A percentile compares a stretch with the other conserved stretches of the same genome.
phyloP scores from a whole-genome alignment of 2,797 vertebrate species.

The Nasua narica region DNA sequence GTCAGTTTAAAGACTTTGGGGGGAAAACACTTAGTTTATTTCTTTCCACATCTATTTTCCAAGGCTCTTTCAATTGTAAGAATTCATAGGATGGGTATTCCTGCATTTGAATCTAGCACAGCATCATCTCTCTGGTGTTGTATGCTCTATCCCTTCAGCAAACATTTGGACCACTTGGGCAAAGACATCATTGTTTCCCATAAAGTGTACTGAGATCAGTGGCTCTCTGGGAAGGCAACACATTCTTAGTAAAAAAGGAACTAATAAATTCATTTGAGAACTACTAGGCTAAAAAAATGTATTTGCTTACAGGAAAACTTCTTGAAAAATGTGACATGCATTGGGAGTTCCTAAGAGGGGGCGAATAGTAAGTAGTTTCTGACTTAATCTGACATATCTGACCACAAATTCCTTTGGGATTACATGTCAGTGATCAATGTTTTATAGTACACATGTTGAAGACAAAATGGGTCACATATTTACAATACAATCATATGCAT shows the following conservation, averaged over 20 bases:
- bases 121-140: not conserved
- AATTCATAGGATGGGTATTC: not conserved
- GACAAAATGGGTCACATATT: not conserved
- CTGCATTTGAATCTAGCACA: not conserved
- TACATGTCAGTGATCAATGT: not conserved
- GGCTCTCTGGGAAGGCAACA: not conserved
- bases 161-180: not conserved
- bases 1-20: not conserved
- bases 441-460: not conserved
- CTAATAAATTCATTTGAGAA: not conserved
- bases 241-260: constrained; percentile 14
- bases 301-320: not conserved
- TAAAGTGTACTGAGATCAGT: not conserved
- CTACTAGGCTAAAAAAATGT: not conserved
- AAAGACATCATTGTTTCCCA: not conserved
- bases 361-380: not conserved
- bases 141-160: not conserved
- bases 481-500: not conserved
- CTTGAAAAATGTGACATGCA: not conserved
- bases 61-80: not conserved
- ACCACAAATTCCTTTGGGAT: not conserved
- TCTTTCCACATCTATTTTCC: not conserved
- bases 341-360: not conserved
- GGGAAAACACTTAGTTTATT: not conserved
- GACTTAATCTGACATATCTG: not conserved